phyloP scores from a whole-genome alignment of 1,140 invertebrate genomes.

The Drosophila ercepeae region DNA sequence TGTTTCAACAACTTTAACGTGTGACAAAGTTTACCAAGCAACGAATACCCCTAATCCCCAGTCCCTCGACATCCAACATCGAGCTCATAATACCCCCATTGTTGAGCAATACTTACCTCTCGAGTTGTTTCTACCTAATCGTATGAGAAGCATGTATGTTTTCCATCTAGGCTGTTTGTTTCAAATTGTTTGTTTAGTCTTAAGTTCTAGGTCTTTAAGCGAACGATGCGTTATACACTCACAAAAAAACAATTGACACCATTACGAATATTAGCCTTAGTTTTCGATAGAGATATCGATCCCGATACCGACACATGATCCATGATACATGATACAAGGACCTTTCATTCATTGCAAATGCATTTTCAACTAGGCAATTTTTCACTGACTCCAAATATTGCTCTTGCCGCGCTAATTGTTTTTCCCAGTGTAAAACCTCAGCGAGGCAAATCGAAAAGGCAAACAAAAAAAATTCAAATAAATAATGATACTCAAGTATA shows the following conservation, averaged over 20 bases:
- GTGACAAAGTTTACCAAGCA: conserved; percentile 75
- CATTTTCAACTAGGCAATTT: conserved; percentile 64
- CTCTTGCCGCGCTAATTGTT: conserved; percentile 38
- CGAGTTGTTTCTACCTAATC: conserved; percentile 57
- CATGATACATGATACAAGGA: too few species aligned
- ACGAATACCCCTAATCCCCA: conserved; percentile 5
- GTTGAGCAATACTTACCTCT: conserved; percentile 69
- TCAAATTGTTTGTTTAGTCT: conserved; percentile 78
- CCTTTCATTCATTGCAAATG: conserved; percentile 40
- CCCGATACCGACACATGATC: conserved; percentile 33
- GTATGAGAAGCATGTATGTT: conserved; percentile 39
- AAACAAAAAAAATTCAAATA: conserved; percentile 25
- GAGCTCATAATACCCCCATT: conserved; percentile 43
- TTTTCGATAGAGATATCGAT: conserved; percentile 41
- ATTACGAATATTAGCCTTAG: conserved; percentile 56
- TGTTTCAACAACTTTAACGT: conserved; percentile 59
- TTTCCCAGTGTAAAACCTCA: conserved; percentile 18
- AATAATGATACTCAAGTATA: conserved; percentile 74
- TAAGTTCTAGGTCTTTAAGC: conserved; percentile 72
- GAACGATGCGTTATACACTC: conserved; percentile 70
- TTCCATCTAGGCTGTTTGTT: conserved; percentile 76
- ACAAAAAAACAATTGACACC: conserved; percentile 32
- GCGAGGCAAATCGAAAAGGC: conserved; percentile 20
- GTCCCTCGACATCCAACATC: neutral
- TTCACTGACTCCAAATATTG: conserved; percentile 30